Evolutionary conservation across 2,113 vertebrate genomes (phyloP), one percentile per base, ranked within the genome.

Genomic region (Desmodus rotundus): DNA sequence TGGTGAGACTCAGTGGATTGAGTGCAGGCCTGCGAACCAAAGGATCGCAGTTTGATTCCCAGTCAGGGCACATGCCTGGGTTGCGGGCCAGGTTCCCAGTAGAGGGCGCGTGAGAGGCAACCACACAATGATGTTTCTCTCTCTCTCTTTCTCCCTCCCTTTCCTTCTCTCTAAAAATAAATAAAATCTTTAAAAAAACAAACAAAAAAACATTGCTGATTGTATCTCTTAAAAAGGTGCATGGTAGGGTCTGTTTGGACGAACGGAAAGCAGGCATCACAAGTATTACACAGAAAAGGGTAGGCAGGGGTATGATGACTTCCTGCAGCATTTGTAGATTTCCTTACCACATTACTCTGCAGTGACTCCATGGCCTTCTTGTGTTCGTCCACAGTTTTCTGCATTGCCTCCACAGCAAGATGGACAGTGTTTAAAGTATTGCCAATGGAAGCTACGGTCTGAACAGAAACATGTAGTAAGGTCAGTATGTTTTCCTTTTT

Each of bases 361-460:
- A 99, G 96, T 22, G 86, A 93, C 83, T 98, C 98, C 16, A 99
- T 96, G 58, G 98, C 98, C 97, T 99, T 99, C 98, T 98, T 99
- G 97, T 99, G 98, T 72, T 98, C 98, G 77, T 99, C 99, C 36
- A 99, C 95, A n/a, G 98, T 97, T 56, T 98, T 97, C 98, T 99
- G 99, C 89, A 99, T 98, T 6, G 99, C 98, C 94, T 99, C 99
- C 96, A 99, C 99, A 93, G 99, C 99, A 63, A 99, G 99, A 92
- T 99, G 99, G 82, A 99, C 99, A 28, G 99, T 99, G 74, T 99
- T 99, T 92, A 99, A 98, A 0, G 99, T 99, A 98, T 99, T 99
- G 36, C 99, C 99, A 94, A 99, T 99, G 36, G 99, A 99, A 7
- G 99, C 99, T 24, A 99, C 99, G 70, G 99, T 99, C 99, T 99